phyloP scores from a whole-genome alignment of 2,888 invertebrate species.

The Ophioninae sp. region DNA sequence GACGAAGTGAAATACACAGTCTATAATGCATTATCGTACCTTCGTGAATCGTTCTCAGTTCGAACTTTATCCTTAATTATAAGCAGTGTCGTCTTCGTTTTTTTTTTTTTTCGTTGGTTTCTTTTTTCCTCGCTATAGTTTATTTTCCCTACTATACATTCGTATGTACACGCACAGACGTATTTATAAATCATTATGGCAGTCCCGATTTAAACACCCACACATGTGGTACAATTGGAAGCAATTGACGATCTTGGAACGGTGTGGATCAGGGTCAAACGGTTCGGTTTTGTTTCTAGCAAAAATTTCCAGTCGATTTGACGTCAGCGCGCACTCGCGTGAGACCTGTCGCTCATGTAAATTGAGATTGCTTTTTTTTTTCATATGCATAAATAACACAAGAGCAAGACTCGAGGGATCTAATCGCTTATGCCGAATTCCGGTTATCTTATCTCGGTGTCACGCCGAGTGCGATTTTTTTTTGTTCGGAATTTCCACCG shows the following conservation, averaged over 20 bases:
- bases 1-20: slow-evolving; percentile 38
- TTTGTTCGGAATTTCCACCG: not conserved
- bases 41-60: slow-evolving; percentile 8
- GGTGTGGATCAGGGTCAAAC: slow-evolving; percentile 68
- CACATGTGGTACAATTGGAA: slow-evolving; percentile 62
- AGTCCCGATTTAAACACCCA: slow-evolving; percentile 61
- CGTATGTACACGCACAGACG: slow-evolving; percentile 49
- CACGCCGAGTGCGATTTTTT: not conserved
- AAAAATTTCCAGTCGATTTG: slow-evolving; percentile 55
- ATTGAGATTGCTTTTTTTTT: not conserved
- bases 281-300: slow-evolving; percentile 42
- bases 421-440: not conserved
- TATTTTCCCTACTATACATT: slow-evolving; percentile 38
- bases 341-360: not conserved
- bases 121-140: not conserved
- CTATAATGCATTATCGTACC: slow-evolving; percentile 40
- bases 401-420: not conserved
- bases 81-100: slow-evolving; percentile 39
- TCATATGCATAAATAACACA: not conserved
- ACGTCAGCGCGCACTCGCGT: slow-evolving; percentile 35
- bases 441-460: slow-evolving; percentile 11
- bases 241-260: slow-evolving; percentile 68
- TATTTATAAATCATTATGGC: slow-evolving; percentile 67
- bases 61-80: slow-evolving; percentile 25
- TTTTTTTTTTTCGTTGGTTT: slow-evolving; percentile 20